Conservation (phyloP, 2,113 vertebrate genomes). For the Phrynocephalus versicolor region DNA sequence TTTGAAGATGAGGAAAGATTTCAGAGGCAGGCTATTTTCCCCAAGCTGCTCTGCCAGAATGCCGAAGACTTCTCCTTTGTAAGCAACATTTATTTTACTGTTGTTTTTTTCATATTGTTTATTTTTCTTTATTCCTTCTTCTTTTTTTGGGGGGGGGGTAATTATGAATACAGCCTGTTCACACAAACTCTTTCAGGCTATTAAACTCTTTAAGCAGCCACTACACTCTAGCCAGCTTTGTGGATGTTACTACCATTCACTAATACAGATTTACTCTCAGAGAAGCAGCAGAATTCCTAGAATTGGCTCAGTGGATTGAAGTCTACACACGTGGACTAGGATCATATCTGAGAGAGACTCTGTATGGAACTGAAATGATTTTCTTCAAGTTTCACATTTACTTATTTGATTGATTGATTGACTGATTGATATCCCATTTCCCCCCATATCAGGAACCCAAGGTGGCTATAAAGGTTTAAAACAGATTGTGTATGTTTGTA, state of each 20-base stretch:
- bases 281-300: neutral
- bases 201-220: neutral
- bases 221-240: too few species aligned
- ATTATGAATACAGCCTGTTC: neutral
- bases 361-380: too few species aligned
- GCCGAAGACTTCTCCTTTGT: slow-evolving; percentile 96
- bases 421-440: too few species aligned
- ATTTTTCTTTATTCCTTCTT: too few species aligned
- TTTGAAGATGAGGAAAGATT: slow-evolving; percentile 95
- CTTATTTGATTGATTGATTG: too few species aligned
- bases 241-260: neutral
- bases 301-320: neutral
- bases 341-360: too few species aligned
- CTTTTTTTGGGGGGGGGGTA: too few species aligned
- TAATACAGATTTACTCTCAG: neutral
- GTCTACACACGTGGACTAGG: neutral
- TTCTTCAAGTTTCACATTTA: too few species aligned
- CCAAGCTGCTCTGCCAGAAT: slow-evolving; percentile 93
- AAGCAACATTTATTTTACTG: slow-evolving; percentile 63
- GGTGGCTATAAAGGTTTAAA: too few species aligned
- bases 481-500: too few species aligned
- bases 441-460: too few species aligned
- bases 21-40: slow-evolving; percentile 93
- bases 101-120: neutral
- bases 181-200: neutral